These are phyloP conservation scores for Coilia nasus DNA, from an alignment of 2,797 vertebrate genomes.

Conservation along the genomic window DNA sequence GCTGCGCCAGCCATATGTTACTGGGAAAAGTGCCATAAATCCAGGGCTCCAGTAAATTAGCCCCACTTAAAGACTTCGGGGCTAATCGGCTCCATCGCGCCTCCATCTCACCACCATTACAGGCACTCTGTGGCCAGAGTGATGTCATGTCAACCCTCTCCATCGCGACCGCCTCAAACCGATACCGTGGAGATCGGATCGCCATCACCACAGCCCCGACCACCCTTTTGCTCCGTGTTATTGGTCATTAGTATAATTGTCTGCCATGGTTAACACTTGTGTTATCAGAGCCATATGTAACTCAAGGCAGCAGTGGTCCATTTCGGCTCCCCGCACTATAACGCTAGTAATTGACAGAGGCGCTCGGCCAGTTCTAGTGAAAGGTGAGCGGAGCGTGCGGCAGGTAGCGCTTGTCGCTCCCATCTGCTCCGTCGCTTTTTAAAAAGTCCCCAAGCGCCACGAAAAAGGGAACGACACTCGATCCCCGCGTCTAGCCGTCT, in stretches of 20 bases:
- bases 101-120: constrained; percentile 66
- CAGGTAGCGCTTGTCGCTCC: not conserved
- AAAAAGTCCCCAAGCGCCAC: not conserved
- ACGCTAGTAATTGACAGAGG: constrained; percentile 7
- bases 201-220: not conserved
- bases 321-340: not conserved
- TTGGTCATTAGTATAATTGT: constrained; percentile 6
- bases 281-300: not conserved
- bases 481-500: constrained; percentile 22
- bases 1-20: constrained; percentile 46
- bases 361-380: constrained; percentile 5
- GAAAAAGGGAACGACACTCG: not conserved
- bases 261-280: constrained; percentile 8
- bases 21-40: constrained; percentile 50
- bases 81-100: constrained; percentile 46
- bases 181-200: not conserved
- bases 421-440: not conserved
- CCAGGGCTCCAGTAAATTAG: constrained; percentile 60
- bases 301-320: not conserved
- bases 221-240: not conserved
- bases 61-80: constrained; percentile 57
- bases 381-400: constrained; percentile 7
- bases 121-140: not conserved
- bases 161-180: not conserved
- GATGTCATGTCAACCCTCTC: constrained; percentile 6